Evolutionary conservation across 2,888 invertebrate species (phyloP).

Genomic region (Cerceris ruficornis): DNA sequence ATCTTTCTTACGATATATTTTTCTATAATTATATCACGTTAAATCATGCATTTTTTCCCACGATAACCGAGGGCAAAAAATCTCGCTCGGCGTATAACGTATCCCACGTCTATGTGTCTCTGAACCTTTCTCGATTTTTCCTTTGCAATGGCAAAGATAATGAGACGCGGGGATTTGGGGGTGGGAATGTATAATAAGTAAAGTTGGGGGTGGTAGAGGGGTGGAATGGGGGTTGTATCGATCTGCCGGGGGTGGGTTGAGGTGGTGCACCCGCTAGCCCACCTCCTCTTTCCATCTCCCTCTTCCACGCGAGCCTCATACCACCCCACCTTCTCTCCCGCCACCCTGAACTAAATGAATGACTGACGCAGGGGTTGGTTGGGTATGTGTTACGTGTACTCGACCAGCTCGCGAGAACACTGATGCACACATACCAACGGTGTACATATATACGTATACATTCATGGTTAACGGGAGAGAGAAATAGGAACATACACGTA

Average conservation of each 20-base stretch:
- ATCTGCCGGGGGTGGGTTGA: constrained; percentile 77
- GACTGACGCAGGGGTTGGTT: constrained; percentile 79
- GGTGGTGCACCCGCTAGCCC: constrained; percentile 76
- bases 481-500: constrained; percentile 31
- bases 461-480: constrained; percentile 21
- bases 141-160: constrained; percentile 79
- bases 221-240: constrained; percentile 79
- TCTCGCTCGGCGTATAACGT: background rate
- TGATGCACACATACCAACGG: constrained; percentile 32
- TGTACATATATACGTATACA: background rate
- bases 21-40: no score
- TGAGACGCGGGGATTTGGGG: constrained; percentile 77
- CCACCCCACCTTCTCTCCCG: constrained; percentile 84
- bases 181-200: constrained; percentile 79
- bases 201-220: constrained; percentile 73
- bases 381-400: constrained; percentile 72
- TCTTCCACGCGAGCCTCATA: constrained; percentile 83
- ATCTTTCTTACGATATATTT: background rate
- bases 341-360: constrained; percentile 82
- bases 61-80: background rate
- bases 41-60: background rate
- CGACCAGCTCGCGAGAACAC: constrained; percentile 50
- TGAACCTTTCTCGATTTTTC: constrained; percentile 67
- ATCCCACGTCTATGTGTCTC: constrained; percentile 18
- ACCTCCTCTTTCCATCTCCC: constrained; percentile 82